These are phyloP conservation scores for Doryteuthis pealeii DNA, from an alignment of 1,140 invertebrate genomes.

Conservation along the genomic window DNA sequence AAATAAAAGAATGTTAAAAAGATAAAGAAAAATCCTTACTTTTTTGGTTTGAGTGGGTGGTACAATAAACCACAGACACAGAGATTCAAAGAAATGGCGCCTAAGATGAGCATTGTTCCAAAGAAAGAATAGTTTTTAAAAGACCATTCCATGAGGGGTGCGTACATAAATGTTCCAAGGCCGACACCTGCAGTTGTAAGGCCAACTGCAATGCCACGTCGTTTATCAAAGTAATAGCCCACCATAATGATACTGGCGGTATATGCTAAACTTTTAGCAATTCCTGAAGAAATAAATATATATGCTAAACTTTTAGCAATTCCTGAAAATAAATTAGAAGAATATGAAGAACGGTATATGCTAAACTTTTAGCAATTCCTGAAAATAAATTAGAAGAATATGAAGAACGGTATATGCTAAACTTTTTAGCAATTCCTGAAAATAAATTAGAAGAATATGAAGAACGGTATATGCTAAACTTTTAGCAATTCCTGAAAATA, in stretches of 20 bases:
- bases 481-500: slow-evolving; percentile 39
- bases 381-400: slow-evolving; percentile 2
- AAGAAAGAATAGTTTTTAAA: slow-evolving; percentile 35
- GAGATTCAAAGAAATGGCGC: slow-evolving; percentile 26
- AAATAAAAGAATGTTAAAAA: no score
- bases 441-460: not conserved
- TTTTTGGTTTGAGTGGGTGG: slow-evolving; percentile 18
- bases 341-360: slow-evolving; percentile 33
- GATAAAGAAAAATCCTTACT: slow-evolving; percentile 16
- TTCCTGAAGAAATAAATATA: slow-evolving; percentile 34
- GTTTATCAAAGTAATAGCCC: slow-evolving; percentile 48
- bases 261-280: slow-evolving; percentile 52
- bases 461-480: slow-evolving; percentile 46
- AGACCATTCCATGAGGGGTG: slow-evolving; percentile 47
- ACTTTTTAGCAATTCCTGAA: not conserved
- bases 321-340: not conserved
- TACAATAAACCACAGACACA: slow-evolving; percentile 26
- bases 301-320: not conserved
- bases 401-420: not conserved
- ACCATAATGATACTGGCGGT: slow-evolving; percentile 52
- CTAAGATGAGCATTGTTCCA: slow-evolving; percentile 29
- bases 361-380: slow-evolving; percentile 54
- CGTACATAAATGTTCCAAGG: slow-evolving; percentile 53
- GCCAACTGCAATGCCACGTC: slow-evolving; percentile 47
- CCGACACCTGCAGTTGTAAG: slow-evolving; percentile 55